Evolutionary conservation across 2,888 invertebrate species (phyloP), one percentile per base, ranked within the genome.

Genomic region (Clivina fossor): DNA sequence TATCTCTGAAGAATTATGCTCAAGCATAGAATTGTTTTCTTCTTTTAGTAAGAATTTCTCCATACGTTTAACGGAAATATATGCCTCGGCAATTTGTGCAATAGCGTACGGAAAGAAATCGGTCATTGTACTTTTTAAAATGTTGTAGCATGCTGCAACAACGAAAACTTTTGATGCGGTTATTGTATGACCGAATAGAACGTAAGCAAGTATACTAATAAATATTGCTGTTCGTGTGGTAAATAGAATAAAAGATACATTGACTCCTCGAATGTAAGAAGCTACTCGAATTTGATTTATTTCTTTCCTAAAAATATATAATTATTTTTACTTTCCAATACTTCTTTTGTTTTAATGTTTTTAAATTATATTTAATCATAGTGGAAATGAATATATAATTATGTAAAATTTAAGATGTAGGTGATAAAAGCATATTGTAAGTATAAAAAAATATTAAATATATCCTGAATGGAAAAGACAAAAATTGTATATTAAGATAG

Each of bases 111-210:
- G 80, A 65, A 90, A 86, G 66, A 84, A 86, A 19, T 88, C 77
- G 28, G 85, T 86, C 82, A 89, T 83, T 2, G 84, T 82, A 64
- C 84, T 80, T 60, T 87, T 81, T 26, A 88, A 75, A 28, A 87
- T 83, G 64, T 88, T 87, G 73, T 85, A 88, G 63, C 86, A 83
- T 16, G 88, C 82, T 3, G 86, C 82, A 20, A 86, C 76, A 35
- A 88, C 82, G 69, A 87, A 88, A 0, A 87, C 85, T 68, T 83
- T 82, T 69, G 88, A 85, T 1, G 88, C 84, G 0, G 81, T 82
- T 60, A 90, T 78, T 1, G 72, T 69, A 62, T 81, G 77, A 7
- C 83, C 85, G 19, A 76, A 73, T 1, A 83, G 72, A 38, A 86
- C 80, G 65, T 82, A 85, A 1, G 81, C 70, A 13, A 84, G 66